These are phyloP conservation scores for Catamblyrhynchus diadema DNA, from an alignment of 2,797 vertebrate genomes.

Conservation along the genomic window DNA sequence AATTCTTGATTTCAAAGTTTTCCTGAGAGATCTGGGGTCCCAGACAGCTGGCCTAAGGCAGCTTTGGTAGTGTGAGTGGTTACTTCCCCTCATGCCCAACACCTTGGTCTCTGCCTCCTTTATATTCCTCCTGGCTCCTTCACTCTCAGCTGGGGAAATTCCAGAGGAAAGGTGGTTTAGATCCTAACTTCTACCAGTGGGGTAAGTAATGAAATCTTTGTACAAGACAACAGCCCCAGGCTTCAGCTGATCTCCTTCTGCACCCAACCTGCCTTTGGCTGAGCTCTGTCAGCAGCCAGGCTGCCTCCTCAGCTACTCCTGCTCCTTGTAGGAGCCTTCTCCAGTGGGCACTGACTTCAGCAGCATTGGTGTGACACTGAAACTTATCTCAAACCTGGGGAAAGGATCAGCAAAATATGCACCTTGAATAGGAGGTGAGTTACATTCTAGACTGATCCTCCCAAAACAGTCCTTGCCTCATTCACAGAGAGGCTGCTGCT, in stretches of 20 bases:
- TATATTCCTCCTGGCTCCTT: not conserved
- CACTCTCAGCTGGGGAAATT: not conserved
- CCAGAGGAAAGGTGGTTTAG: not conserved
- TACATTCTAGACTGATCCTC: not conserved
- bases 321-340: not conserved
- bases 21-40: not conserved
- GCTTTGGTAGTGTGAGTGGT: not conserved
- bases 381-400: not conserved
- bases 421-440: not conserved
- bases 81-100: not conserved
- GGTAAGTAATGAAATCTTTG: not conserved
- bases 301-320: not conserved
- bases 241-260: not conserved
- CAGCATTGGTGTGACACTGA: not conserved
- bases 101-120: not conserved
- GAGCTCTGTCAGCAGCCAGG: not conserved
- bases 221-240: not conserved
- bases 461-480: no score
- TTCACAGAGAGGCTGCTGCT: no score
- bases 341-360: not conserved
- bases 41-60: not conserved
- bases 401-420: not conserved
- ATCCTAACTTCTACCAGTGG: accelerated
- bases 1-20: not conserved
- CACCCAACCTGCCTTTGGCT: not conserved